Percentiles rank a stretch among this genome's conserved stretches.
These are phyloP conservation scores for Ibycter americanus DNA, from an alignment of 2,797 vertebrate species.

Conservation along the genomic window DNA sequence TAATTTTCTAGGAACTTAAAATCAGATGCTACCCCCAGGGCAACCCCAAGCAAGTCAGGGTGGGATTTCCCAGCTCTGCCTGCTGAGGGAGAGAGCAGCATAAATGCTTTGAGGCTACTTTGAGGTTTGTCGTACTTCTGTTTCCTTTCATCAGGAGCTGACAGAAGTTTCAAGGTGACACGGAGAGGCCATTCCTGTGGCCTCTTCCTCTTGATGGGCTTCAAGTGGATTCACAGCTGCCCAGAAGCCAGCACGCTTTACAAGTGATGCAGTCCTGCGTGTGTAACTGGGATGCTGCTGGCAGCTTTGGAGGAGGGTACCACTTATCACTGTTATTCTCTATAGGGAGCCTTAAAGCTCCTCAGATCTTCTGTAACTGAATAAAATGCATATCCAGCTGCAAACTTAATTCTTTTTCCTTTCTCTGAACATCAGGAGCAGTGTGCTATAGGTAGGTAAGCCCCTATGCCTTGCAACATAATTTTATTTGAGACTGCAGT, in stretches of 20 bases:
- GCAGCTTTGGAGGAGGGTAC: background rate
- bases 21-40: background rate
- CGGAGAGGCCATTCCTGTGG: background rate
- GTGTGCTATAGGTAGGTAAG: background rate
- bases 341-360: background rate
- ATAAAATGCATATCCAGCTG: background rate
- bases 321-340: background rate
- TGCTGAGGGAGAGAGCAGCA: background rate
- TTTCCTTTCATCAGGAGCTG: background rate
- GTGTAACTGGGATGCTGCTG: background rate
- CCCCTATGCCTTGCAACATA: rapidly evolving
- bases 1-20: background rate
- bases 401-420: background rate
- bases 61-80: background rate
- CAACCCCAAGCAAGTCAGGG: background rate
- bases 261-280: background rate
- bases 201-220: background rate
- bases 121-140: background rate
- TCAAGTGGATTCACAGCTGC: background rate
- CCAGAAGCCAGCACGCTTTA: background rate
- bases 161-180: background rate
- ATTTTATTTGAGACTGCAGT: background rate
- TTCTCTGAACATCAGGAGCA: background rate
- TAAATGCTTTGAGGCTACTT: background rate
- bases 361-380: background rate